Conservation (phyloP, 2,113 vertebrate species). For the Chelonoidis abingdonii region DNA sequence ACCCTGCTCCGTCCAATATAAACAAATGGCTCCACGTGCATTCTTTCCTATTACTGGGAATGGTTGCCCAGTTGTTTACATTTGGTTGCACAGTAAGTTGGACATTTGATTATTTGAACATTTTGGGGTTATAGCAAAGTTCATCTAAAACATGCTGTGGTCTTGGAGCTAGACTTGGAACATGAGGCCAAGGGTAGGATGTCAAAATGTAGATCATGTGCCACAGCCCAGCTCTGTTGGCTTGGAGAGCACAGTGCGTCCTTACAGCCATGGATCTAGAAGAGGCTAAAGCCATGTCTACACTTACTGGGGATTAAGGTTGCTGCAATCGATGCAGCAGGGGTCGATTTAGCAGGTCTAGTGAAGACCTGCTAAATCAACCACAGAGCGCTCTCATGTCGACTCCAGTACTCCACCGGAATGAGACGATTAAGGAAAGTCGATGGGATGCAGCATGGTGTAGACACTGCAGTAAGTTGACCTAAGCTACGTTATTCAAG, state of each 20-base stretch:
- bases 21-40: neutral
- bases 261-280: neutral
- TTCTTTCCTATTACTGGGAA: neutral
- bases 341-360: too few species aligned
- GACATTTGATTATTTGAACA: neutral
- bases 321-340: too few species aligned
- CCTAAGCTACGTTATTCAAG: too few species aligned
- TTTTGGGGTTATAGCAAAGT: neutral
- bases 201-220: neutral
- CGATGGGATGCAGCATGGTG: too few species aligned
- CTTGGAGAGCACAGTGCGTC: neutral
- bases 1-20: neutral
- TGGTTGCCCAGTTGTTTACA: neutral
- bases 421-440: too few species aligned
- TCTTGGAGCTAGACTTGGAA: neutral
- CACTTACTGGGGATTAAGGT: constrained; percentile 10
- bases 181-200: neutral
- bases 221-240: neutral
- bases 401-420: too few species aligned
- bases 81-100: rapidly evolving
- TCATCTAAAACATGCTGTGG: neutral
- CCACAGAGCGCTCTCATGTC: too few species aligned
- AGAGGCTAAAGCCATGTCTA: neutral
- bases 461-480: too few species aligned
- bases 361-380: too few species aligned